phyloP scores from a whole-genome alignment of 2,113 vertebrate genomes.

The Odocoileus hemionus region DNA sequence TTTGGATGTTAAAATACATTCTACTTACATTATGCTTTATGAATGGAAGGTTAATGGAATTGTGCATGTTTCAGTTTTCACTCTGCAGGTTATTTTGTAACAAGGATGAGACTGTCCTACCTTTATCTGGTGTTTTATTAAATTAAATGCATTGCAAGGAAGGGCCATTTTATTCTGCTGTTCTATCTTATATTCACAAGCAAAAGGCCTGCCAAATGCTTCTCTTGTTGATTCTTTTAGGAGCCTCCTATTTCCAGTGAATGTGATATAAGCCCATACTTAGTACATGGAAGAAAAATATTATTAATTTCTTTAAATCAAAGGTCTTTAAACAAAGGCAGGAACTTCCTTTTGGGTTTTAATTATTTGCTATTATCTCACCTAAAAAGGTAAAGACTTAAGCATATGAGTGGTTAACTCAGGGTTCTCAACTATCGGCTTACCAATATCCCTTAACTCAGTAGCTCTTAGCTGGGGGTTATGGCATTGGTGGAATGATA shows the following conservation, averaged over 20 bases:
- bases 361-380: neutral
- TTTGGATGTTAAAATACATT: slow-evolving; percentile 43
- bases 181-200: slow-evolving; percentile 39
- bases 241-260: slow-evolving; percentile 21
- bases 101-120: slow-evolving; percentile 53
- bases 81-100: slow-evolving; percentile 62
- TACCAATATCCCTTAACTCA: neutral
- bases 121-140: slow-evolving; percentile 70
- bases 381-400: neutral
- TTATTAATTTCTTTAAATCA: neutral
- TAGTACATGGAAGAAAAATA: neutral
- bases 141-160: slow-evolving; percentile 68
- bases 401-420: neutral
- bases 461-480: neutral
- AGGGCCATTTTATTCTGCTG: slow-evolving; percentile 64
- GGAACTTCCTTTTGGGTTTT: slow-evolving; percentile 4
- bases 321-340: neutral
- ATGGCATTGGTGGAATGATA: neutral
- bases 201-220: slow-evolving; percentile 30
- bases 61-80: slow-evolving; percentile 70
- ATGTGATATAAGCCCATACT: neutral
- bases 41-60: slow-evolving; percentile 69
- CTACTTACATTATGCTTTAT: slow-evolving; percentile 55
- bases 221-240: slow-evolving; percentile 38
- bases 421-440: neutral